These are phyloP conservation scores for Psephotus haematonotus DNA, from an alignment of 2,113 vertebrate genomes.

Conservation along the genomic window DNA sequence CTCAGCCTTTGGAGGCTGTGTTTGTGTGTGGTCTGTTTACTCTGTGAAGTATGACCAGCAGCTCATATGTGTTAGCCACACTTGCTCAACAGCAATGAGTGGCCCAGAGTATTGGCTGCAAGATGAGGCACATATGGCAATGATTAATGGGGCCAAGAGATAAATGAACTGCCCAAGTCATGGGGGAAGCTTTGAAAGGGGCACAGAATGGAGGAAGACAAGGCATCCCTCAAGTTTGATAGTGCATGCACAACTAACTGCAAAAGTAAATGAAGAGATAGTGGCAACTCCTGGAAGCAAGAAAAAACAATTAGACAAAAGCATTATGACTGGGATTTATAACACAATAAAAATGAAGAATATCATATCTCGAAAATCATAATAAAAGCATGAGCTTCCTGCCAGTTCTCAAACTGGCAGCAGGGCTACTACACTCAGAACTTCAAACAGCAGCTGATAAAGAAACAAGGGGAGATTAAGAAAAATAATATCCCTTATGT, in stretches of 20 bases:
- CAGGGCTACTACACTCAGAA: background rate
- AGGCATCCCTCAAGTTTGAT: background rate
- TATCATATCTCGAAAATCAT: background rate
- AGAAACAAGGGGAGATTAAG: background rate
- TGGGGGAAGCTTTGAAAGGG: background rate
- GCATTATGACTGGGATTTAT: background rate
- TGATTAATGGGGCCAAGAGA: background rate
- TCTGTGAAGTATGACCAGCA: background rate
- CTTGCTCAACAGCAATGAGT: background rate
- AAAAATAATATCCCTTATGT: background rate
- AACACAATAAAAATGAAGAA: background rate
- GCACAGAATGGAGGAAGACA: background rate
- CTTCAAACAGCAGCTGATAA: background rate
- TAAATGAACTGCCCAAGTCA: background rate
- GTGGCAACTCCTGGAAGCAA: background rate
- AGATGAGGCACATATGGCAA: background rate
- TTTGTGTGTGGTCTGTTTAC: slow-evolving; percentile 47
- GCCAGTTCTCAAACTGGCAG: background rate
- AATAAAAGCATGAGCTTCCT: background rate
- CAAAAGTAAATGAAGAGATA: background rate
- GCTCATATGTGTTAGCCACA: background rate
- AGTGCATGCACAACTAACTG: background rate
- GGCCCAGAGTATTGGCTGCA: background rate
- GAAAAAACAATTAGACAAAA: background rate
- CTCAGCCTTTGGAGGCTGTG: background rate